A percentile compares a stretch with the other conserved stretches of the same genome.
Evolutionary conservation across 1,140 invertebrate species (phyloP).

Genomic region (Wasmannia auropunctata): DNA sequence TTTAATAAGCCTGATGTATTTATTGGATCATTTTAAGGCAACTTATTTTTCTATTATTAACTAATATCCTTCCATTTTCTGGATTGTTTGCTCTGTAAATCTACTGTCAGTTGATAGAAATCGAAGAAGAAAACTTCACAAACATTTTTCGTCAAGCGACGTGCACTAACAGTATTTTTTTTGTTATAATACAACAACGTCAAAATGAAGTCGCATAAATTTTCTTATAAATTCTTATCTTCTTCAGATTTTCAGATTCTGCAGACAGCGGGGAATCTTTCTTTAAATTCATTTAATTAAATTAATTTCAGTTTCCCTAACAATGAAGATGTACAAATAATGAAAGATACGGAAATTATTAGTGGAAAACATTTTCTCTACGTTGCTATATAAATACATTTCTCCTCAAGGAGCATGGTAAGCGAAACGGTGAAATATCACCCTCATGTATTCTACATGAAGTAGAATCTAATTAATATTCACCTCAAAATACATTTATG

Average conservation of each 20-base stretch:
- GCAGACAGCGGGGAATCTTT: not conserved
- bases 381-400: too few relatives aligned
- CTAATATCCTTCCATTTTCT: not conserved
- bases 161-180: too few relatives aligned
- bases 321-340: not conserved
- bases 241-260: not conserved
- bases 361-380: not conserved
- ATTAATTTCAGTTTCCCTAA: not conserved
- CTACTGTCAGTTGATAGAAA: not conserved
- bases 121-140: not conserved
- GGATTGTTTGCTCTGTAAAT: not conserved
- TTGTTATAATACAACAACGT: not conserved
- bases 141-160: not conserved
- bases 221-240: not conserved
- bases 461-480: constrained; percentile 39
- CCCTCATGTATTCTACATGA: not conserved
- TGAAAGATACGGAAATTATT: not conserved
- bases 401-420: not conserved
- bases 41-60: not conserved
- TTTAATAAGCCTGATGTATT: constrained; percentile 3
- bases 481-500: constrained; percentile 4
- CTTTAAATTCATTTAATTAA: constrained; percentile 8
- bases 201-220: not conserved
- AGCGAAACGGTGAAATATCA: constrained; percentile 2
- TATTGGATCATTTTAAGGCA: not conserved